A percentile compares a stretch with the other conserved stretches of the same genome.
These are phyloP conservation scores for Acipenser oxyrinchus DNA, from an alignment of 2,797 vertebrate species.

Conservation along the genomic window DNA sequence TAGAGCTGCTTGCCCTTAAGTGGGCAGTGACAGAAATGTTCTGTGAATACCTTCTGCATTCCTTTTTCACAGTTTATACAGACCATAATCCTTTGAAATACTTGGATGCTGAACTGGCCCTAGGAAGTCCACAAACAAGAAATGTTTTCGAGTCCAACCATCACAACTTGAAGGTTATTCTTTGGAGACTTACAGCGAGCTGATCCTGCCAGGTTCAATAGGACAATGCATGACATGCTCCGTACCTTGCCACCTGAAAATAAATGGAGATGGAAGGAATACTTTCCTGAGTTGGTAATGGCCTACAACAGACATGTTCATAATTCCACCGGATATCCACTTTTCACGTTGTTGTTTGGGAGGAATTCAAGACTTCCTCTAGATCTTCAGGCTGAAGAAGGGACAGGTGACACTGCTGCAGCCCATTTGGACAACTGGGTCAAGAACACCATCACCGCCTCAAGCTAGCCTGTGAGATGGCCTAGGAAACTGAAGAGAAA, in stretches of 20 bases:
- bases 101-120: too few relatives aligned
- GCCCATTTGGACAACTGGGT: background rate
- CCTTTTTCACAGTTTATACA: too few relatives aligned
- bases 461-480: background rate
- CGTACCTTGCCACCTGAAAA: background rate
- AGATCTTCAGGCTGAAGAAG: background rate
- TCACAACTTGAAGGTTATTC: too few relatives aligned
- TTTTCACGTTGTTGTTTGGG: background rate
- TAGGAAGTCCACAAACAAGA: too few relatives aligned
- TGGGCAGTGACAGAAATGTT: too few relatives aligned
- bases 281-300: background rate
- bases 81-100: too few relatives aligned
- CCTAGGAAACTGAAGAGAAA: background rate
- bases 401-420: background rate
- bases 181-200: too few relatives aligned
- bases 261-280: background rate
- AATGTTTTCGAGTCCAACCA: too few relatives aligned
- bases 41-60: too few relatives aligned
- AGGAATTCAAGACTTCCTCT: background rate
- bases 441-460: background rate
- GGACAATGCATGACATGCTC: background rate
- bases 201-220: background rate
- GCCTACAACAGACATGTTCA: background rate
- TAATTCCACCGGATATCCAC: background rate
- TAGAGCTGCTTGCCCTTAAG: too few relatives aligned